Evolutionary conservation across 2,113 vertebrate species (phyloP).

Genomic region (Ibidorhyncha struthersii): DNA sequence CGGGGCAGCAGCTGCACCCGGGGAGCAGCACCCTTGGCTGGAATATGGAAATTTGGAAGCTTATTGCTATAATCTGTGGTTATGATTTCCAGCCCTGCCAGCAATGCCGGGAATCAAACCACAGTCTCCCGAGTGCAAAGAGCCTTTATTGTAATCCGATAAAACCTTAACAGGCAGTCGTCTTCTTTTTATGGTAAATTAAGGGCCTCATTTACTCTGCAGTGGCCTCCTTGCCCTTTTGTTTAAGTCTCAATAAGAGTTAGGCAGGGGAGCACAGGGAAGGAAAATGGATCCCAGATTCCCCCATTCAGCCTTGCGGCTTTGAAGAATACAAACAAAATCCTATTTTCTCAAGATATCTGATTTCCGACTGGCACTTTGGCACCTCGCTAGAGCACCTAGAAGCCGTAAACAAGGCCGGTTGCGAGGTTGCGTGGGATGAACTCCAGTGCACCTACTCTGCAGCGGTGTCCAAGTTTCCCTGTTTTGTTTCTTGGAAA

Average conservation of each 20-base stretch:
- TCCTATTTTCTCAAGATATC: neutral
- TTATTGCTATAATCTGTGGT: constrained; percentile 76
- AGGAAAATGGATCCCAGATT: neutral
- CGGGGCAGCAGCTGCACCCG: neutral
- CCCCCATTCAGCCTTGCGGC: neutral
- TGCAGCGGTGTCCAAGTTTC: neutral
- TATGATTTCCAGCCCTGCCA: constrained; percentile 69
- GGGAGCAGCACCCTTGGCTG: constrained; percentile 59
- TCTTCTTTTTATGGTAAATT: constrained; percentile 69
- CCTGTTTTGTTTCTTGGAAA: constrained; percentile 15
- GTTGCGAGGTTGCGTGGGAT: neutral
- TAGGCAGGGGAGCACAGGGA: neutral
- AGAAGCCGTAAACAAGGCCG: neutral
- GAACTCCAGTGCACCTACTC: neutral
- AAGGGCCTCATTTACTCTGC: constrained; percentile 72
- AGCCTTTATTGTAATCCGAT: constrained; percentile 75
- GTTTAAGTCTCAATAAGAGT: neutral
- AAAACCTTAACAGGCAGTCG: constrained; percentile 72
- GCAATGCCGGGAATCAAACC: constrained; percentile 75
- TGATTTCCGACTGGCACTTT: neutral
- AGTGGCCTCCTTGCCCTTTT: constrained; percentile 57
- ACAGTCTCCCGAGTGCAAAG: constrained; percentile 65
- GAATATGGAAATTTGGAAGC: constrained; percentile 72
- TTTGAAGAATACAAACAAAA: constrained; percentile 33
- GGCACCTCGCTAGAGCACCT: neutral